These are phyloP conservation scores for Antheraea yamamai DNA, from an alignment of 2,888 invertebrate genomes.

Conservation along the genomic window DNA sequence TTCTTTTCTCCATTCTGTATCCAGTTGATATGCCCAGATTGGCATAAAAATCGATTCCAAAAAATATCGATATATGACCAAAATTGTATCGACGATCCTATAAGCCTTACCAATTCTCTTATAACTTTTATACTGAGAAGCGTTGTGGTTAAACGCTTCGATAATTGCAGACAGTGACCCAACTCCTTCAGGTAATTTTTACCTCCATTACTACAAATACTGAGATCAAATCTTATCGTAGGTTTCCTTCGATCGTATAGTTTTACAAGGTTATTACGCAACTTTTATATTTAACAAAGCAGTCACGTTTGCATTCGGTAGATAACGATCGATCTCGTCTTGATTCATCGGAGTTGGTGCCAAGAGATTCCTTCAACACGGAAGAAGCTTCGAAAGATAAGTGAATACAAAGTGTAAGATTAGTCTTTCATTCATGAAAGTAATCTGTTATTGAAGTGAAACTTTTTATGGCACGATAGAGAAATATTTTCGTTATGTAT, in stretches of 20 bases:
- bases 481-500: no score
- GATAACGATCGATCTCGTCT: slow-evolving; percentile 3
- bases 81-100: no score
- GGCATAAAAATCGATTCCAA: no score
- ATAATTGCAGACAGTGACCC: background rate
- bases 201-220: background rate
- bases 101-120: no score
- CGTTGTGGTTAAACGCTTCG: no score
- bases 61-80: no score
- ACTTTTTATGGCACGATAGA: no score
- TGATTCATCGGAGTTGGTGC: slow-evolving; percentile 6
- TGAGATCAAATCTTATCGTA: background rate
- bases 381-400: background rate
- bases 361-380: slow-evolving; percentile 8
- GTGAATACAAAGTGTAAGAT: background rate
- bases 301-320: background rate
- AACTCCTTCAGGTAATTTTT: background rate
- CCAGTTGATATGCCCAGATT: no score
- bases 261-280: slow-evolving; percentile 2
- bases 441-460: background rate
- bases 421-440: background rate
- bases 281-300: background rate
- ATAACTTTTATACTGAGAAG: no score
- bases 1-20: no score
- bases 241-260: background rate